Evolutionary conservation across 2,888 invertebrate species (phyloP).

Genomic region (Plagodis dolabraria): DNA sequence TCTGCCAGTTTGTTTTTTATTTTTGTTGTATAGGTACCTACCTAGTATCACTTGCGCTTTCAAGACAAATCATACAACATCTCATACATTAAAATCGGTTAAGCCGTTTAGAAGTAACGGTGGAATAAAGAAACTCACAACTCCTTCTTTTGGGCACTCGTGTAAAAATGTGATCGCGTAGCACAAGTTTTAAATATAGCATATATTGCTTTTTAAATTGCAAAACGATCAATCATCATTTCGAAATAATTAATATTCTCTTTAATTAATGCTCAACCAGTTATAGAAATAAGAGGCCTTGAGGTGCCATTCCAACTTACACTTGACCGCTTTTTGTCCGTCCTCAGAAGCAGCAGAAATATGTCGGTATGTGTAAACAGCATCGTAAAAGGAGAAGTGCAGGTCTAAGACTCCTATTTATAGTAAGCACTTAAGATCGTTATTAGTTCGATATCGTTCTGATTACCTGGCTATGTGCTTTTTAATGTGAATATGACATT

Average conservation of each 20-base stretch:
- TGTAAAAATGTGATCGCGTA: too few species aligned
- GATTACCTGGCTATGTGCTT: too few species aligned
- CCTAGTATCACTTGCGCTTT: too few species aligned
- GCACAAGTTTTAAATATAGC: neutral
- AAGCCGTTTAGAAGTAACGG: too few species aligned
- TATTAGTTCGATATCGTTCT: too few species aligned
- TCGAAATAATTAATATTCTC: constrained; percentile 18
- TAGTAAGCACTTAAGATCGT: neutral
- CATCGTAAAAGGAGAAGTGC: constrained; percentile 60
- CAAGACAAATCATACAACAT: too few species aligned
- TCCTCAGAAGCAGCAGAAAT: constrained; percentile 39
- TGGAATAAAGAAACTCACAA: too few species aligned
- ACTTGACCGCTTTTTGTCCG: constrained; percentile 24
- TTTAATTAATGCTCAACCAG: constrained; percentile 9
- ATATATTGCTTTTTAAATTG: constrained; percentile 1
- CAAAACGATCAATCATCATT: constrained; percentile 9
- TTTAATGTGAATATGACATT: too few species aligned
- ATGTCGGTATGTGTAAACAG: constrained; percentile 54
- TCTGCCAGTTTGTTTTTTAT: too few species aligned
- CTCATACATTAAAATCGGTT: too few species aligned
- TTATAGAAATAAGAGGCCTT: constrained; percentile 16
- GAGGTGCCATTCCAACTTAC: constrained; percentile 18
- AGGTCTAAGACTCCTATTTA: constrained; percentile 38
- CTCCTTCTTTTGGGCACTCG: too few species aligned
- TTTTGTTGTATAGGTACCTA: too few species aligned